Base-by-base conservation (phyloP, 2,888 invertebrate genomes). In the Drosophila yooni region DNA sequence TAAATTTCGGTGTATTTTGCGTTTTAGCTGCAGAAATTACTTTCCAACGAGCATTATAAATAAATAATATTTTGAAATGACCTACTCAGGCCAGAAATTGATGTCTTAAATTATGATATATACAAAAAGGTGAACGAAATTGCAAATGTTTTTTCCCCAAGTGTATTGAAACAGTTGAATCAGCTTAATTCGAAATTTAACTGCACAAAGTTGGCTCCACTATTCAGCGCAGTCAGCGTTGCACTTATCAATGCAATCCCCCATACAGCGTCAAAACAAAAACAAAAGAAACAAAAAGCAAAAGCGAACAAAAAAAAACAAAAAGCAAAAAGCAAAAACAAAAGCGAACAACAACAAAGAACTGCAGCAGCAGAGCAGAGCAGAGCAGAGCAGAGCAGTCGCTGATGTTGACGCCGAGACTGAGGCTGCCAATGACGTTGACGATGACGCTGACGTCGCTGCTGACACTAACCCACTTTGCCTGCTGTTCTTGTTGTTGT, bases 401-500 rank as follows among this genome's bases (percentile, higher is more conserved):
- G 51, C 4, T n/a, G 59, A 36, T 43, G 50, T 13, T 11, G 52
- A 50, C 43, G 60, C 11, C 27, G 34, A 59, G 46, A 38, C 1
- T 31, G 43, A 48, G 34, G 34, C 25, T 31, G 57, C 43, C 51
- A 50, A 4, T 15, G 59, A 50, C 54, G 60, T 11, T 10, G 48
- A 54, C 36, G 50, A 4, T 40, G 46, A 62, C 74, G 50, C 0
- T 61, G 56, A 56, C 60, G 68, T 34, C 57, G 75, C 53, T 57
- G 69, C 63, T 81, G 82, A 86, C 82, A 86, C 74, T 82, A 67
- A 86, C 82, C 86, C 81, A 80, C 59, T 84, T 80, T 74, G 60
- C 27, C 48, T 78, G 40, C 51, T 62, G 40, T 38, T 59, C 21
- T 54, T 31, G 31, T 38, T 59, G 27, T 54, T 31, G 31, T 21